Conservation (phyloP, 2,888 invertebrate species). For the Morpho achilles region DNA sequence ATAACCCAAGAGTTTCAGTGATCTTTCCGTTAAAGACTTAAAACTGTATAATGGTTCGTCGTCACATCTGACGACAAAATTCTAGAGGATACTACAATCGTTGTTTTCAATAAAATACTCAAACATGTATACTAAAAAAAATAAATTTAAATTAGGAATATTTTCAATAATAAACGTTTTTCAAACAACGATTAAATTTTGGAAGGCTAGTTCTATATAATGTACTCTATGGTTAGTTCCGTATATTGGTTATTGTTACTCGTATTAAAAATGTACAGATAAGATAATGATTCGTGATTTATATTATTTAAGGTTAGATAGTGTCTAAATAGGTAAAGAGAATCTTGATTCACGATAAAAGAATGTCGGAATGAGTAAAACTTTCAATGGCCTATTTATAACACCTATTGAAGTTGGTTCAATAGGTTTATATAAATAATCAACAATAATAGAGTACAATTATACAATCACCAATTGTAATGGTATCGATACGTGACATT, state of each 20-base stretch:
- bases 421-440: conserved; percentile 2
- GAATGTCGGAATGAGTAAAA: background rate
- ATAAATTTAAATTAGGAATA: too few species aligned
- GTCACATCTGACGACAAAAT: too few species aligned
- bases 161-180: too few species aligned
- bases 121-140: too few species aligned
- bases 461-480: conserved; percentile 10
- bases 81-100: too few species aligned
- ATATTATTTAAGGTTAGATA: background rate
- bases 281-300: conserved; percentile 4
- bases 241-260: too few species aligned
- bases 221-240: too few species aligned
- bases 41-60: too few species aligned
- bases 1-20: too few species aligned
- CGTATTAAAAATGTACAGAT: background rate
- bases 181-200: background rate
- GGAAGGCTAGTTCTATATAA: background rate
- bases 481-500: conserved; percentile 29
- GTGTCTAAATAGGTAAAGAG: background rate
- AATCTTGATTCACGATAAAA: background rate
- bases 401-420: background rate
- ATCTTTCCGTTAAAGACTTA: too few species aligned
- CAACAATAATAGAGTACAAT: conserved; percentile 2
- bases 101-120: too few species aligned
- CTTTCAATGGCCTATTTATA: conserved; percentile 10